phyloP scores from a whole-genome alignment of 1,140 invertebrate species.

The Tetraneura akinire region DNA sequence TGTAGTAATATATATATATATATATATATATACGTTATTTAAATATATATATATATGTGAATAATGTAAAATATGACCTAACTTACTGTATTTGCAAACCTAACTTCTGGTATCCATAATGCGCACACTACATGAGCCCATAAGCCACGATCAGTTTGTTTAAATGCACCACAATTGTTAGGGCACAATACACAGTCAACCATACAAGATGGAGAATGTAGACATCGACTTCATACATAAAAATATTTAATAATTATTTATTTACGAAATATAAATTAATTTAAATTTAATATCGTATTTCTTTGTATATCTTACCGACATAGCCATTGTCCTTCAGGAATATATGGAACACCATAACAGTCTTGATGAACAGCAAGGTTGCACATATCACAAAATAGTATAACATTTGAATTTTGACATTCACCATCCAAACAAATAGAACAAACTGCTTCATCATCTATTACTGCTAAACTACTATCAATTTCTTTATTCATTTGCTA shows the following conservation, averaged over 20 bases:
- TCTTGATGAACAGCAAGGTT: constrained; percentile 98
- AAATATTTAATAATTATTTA: too few relatives aligned
- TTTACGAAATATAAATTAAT: background rate
- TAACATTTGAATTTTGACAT: constrained; percentile 94
- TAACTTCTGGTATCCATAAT: constrained; percentile 97
- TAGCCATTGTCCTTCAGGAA: constrained; percentile 98
- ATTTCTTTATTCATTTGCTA: constrained; percentile 53
- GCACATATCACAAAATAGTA: constrained; percentile 99
- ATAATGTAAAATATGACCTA: too few relatives aligned
- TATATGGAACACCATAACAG: constrained; percentile 98
- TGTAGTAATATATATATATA: constrained; percentile 47
- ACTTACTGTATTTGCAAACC: constrained; percentile 89
- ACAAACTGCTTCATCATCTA: constrained; percentile 97
- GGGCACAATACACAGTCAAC: constrained; percentile 97
- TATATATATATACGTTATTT: background rate
- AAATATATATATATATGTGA: background rate
- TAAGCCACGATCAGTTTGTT: constrained; percentile 92
- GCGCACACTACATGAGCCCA: constrained; percentile 99
- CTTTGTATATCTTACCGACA: constrained; percentile 67
- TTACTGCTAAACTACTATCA: constrained; percentile 63
- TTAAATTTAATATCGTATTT: background rate
- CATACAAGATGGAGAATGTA: constrained; percentile 92
- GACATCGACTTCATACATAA: constrained; percentile 64
- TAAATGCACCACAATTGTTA: constrained; percentile 97
- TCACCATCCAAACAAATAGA: constrained; percentile 95